phyloP scores from a whole-genome alignment of 2,797 vertebrate genomes.

The Margarornis squamiger region DNA sequence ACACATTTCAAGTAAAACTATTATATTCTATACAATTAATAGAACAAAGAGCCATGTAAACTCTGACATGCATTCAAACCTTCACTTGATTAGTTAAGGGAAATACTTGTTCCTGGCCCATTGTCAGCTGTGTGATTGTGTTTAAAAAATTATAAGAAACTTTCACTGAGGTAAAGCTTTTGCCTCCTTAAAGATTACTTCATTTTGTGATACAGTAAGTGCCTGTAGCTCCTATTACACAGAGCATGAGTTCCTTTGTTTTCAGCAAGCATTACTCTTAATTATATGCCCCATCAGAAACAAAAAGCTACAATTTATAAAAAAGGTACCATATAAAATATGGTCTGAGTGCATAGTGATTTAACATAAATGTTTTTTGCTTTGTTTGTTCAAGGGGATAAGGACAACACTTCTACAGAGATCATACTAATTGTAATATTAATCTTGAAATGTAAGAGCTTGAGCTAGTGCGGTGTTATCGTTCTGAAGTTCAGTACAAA shows the following conservation, averaged over 20 bases:
- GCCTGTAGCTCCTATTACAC: background rate
- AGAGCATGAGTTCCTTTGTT: background rate
- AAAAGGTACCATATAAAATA: background rate
- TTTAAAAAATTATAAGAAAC: background rate
- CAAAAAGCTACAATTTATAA: background rate
- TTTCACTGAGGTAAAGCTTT: background rate
- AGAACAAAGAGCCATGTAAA: background rate
- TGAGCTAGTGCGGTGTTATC: background rate
- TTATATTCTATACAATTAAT: background rate
- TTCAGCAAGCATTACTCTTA: background rate
- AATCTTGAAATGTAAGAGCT: background rate
- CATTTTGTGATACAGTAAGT: background rate
- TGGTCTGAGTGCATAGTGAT: background rate
- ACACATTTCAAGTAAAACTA: background rate
- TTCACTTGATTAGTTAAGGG: constrained; percentile 1
- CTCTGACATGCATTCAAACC: background rate
- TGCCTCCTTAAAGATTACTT: background rate
- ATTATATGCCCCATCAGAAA: background rate
- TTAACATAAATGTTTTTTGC: background rate
- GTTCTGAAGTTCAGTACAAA: background rate
- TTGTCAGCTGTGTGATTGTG: background rate
- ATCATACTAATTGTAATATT: background rate
- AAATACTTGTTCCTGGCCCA: constrained; percentile 4
- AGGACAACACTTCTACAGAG: background rate
- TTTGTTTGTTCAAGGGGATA: background rate